A percentile compares a stretch with the other conserved stretches of the same genome.
These are phyloP conservation scores for Corythaixoides concolor DNA, from an alignment of 2,113 vertebrate genomes.

Conservation along the genomic window DNA sequence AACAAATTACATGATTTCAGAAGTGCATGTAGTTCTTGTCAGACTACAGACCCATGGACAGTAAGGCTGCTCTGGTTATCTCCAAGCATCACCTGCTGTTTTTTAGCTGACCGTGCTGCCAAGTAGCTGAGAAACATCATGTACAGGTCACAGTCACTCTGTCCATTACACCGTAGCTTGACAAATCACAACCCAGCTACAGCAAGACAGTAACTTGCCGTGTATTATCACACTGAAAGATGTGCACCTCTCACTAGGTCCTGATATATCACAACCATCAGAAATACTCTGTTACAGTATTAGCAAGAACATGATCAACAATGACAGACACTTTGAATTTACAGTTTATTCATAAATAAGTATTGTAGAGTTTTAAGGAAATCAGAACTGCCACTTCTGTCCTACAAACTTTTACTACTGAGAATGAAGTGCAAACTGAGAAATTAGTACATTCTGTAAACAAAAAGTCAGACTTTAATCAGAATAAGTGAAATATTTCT, in stretches of 20 bases:
- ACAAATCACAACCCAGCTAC: conserved; percentile 1
- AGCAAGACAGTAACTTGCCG: not conserved
- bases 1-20: not conserved
- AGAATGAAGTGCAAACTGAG: not conserved
- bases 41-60: not conserved
- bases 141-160: not conserved
- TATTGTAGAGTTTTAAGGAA: not conserved
- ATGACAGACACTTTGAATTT: not conserved
- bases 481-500: not conserved
- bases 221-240: not conserved
- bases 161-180: not conserved
- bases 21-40: not conserved
- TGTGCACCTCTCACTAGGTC: rapidly evolving
- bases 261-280: not conserved
- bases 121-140: not conserved
- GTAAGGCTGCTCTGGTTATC: not conserved
- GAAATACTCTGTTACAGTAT: not conserved
- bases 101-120: not conserved
- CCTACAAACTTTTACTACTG: not conserved
- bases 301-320: not conserved
- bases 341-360: not conserved
- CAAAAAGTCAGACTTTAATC: not conserved
- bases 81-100: not conserved
- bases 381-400: not conserved
- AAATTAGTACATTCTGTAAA: not conserved